Percentiles rank a stretch among this genome's conserved stretches.
phyloP scores from a whole-genome alignment of 1,140 invertebrate genomes.

The Oncopodura yosiiana region DNA sequence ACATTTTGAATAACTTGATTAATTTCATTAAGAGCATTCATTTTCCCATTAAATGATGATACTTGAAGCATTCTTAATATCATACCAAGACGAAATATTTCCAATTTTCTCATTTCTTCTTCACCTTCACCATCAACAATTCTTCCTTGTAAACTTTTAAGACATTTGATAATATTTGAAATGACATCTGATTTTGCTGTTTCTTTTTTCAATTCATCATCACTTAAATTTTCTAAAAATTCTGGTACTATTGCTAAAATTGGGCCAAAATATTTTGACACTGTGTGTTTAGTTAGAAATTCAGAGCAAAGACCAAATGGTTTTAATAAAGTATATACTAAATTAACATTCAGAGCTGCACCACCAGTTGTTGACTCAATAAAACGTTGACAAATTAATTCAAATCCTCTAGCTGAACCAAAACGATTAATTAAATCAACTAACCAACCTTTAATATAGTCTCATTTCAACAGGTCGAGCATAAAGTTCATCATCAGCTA shows the following conservation, averaged over 20 bases:
- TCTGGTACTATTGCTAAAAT: conserved; percentile 83
- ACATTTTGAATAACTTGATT: conserved; percentile 93
- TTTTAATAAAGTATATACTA: conserved; percentile 72
- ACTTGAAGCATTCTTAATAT: conserved; percentile 56
- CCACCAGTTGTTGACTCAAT: conserved; percentile 46
- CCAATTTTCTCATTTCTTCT: conserved; percentile 74
- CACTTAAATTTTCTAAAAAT: conserved; percentile 86
- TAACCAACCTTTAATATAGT: conserved; percentile 63
- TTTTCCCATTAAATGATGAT: conserved; percentile 97
- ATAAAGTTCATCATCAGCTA: conserved; percentile 65
- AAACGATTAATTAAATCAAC: conserved; percentile 92
- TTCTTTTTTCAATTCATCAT: conserved; percentile 93
- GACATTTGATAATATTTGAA: conserved; percentile 76
- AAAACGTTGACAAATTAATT: conserved; percentile 77
- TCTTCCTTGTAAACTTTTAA: conserved; percentile 74
- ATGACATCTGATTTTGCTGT: conserved; percentile 88
- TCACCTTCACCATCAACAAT: conserved; percentile 58
- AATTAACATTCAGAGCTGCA: conserved; percentile 60
- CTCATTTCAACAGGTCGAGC: conserved; percentile 61
- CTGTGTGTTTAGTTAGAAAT: conserved; percentile 75
- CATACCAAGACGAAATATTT: conserved; percentile 94
- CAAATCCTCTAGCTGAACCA: conserved; percentile 78
- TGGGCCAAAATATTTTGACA: conserved; percentile 86
- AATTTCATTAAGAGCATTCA: conserved; percentile 97
- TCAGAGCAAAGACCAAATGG: conserved; percentile 90